Base-by-base conservation (phyloP, 2,113 vertebrate species). In the Ascaphus truei region DNA sequence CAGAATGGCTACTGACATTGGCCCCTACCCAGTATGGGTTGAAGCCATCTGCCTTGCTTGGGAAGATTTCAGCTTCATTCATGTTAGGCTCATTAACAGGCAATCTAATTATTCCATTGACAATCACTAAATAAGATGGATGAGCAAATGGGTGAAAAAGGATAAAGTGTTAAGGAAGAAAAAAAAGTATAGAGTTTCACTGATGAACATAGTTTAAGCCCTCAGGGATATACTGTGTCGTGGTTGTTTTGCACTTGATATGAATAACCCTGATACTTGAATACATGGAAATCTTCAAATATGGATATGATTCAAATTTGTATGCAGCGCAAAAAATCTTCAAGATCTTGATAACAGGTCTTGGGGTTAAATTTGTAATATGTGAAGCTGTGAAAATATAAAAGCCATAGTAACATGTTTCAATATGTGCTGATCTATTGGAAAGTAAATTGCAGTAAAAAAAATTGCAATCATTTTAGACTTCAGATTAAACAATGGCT, bases 141-240 rank as follows among this genome's bases (percentile, higher is more conserved):
- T 59, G 43, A 25, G n/a, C 31, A 23, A 27, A 57, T 16, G 55
- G 37, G 7, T 20, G 55, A 20, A 50, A 48, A 23, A 68, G 29
- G 55, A 68, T 68, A 48, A 68, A 68, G 65, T 68, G 65, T 57
- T 59, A 57, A 59, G 55, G 65, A 59, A 59, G n/a, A 13, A 68
- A 31, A 50, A 59, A 50, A 48, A 22, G 53, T 48, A 48, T 68
- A 33, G 2, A 18, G 39, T 68, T 68, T 68, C 53, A 48, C 12
- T 20, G 13, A 34, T 5, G 8, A 8, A 7, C 56, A 33, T 59
- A 26, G 29, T 16, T 36, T 8, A 27, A 36, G 30, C 13, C 65
- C 33, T 18, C 33, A 2, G 65, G 29, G 65, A 58, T 68, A 20
- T 58, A 13, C 23, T 12, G 39, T 16, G 41, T 30, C 8, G 50